These are phyloP conservation scores for Zaprionus camerounensis DNA, from an alignment of 1,140 invertebrate genomes.

Conservation along the genomic window DNA sequence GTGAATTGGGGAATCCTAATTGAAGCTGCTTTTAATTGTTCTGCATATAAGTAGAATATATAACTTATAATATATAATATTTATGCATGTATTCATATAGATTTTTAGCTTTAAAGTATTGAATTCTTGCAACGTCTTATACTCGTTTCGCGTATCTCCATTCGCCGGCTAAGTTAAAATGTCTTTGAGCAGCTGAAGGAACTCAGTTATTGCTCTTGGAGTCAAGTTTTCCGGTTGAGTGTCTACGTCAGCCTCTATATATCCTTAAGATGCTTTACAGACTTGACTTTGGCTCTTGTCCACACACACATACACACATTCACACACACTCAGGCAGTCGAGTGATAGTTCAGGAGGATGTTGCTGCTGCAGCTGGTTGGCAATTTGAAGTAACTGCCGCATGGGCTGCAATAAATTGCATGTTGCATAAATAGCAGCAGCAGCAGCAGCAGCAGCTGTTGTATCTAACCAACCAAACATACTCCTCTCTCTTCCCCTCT, in stretches of 20 bases:
- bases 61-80: too few species aligned
- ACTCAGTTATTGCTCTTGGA: not conserved
- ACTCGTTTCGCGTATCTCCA: not conserved
- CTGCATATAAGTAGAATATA: too few species aligned
- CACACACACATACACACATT: not conserved
- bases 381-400: constrained; percentile 45
- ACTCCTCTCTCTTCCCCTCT: not conserved
- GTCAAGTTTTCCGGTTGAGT: not conserved
- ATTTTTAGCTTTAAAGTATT: too few species aligned
- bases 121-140: too few species aligned
- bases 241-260: not conserved
- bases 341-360: constrained; percentile 5
- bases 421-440: constrained; percentile 54
- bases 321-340: not conserved
- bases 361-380: constrained; percentile 18
- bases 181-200: not conserved
- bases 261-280: constrained; percentile 11
- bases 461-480: constrained; percentile 39
- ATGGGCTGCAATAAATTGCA: constrained; percentile 70
- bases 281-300: constrained; percentile 18
- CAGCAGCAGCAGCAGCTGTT: constrained; percentile 56
- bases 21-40: too few species aligned
- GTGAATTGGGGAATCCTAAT: not conserved
- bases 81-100: too few species aligned
- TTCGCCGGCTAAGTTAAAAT: not conserved